Conservation (phyloP, 2,888 invertebrate species). For the Uloborus plumipes region DNA sequence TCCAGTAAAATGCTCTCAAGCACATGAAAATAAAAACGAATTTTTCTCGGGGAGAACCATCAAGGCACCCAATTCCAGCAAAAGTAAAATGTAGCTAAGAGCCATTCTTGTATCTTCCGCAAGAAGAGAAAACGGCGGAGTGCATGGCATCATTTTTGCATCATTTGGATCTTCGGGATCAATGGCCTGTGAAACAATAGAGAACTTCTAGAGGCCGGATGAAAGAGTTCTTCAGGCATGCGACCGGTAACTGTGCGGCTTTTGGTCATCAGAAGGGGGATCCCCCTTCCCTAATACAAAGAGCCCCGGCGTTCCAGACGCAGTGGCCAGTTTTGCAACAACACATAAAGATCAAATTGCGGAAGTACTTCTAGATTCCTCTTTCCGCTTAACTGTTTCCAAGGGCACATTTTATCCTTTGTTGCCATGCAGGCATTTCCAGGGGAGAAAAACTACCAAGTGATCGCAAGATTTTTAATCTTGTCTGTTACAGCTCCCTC, state of each 20-base stretch:
- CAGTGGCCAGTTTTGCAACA: conserved; percentile 30
- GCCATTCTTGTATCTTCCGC: conserved; percentile 30
- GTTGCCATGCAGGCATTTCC: conserved; percentile 5
- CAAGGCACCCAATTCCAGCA: neutral
- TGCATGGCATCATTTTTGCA: conserved; percentile 54
- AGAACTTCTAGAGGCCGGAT: conserved; percentile 29
- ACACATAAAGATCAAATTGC: conserved; percentile 60
- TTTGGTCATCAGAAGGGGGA: conserved; percentile 40
- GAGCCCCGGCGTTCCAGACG: conserved; percentile 44
- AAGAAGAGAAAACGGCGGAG: conserved; percentile 7
- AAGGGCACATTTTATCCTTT: conserved; percentile 45
- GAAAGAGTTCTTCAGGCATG: conserved; percentile 37
- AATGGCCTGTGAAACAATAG: conserved; percentile 63
- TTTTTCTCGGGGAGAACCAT: no score
- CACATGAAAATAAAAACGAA: no score
- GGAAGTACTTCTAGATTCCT: conserved; percentile 57
- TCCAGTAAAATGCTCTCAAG: no score
- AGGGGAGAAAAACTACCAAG: no score
- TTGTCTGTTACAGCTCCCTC: no score
- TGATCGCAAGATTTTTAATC: no score
- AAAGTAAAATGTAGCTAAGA: conserved; percentile 20
- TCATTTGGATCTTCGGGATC: conserved; percentile 59
- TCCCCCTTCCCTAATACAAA: conserved; percentile 22
- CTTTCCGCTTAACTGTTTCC: conserved; percentile 54
- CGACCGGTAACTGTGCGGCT: conserved; percentile 51